Base-by-base conservation (phyloP, 1,140 invertebrate species). In the Ooceraea biroi region DNA sequence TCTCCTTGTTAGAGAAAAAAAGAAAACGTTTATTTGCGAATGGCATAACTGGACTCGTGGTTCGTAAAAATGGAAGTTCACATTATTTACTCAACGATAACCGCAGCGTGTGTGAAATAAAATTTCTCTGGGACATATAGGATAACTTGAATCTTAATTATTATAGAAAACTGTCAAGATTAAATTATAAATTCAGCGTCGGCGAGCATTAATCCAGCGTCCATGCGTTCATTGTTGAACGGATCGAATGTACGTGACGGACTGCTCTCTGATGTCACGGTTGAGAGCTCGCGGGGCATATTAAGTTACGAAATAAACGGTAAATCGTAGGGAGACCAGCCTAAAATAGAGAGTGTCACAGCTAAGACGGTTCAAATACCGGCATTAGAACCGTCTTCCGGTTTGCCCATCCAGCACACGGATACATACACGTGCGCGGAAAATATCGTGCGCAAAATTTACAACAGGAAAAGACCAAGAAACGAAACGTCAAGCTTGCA, bases 261-360 rank as follows among this genome's bases (percentile, higher is more conserved):
- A 87, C 83, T 48, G 30, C 66, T 86, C 86, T 55, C 71, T 68
- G 50, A 78, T 36, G 46, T 61, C 66, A 55, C 50, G 72, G 71
- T 88, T 46, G 63, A 87, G 50, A 84, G 76, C 76, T 85, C 60
- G 52, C 72, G 66, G 83, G 61, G 36, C 73, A 88, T 83, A 88
- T 88, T 83, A 61, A 88, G 61, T 88, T 88, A 88, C 86, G 86
- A 85, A 88, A 88, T 88, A 50, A 88, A 88, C 77, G 77, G 78
- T 88, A 88, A 88, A 85, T 76, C 68, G 73, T 83, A 78, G 60
- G 71, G 60, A 85, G 72, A 88, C 60, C 60, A 44, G 66, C 68
- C 68, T 50, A 88, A 88, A 88, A 88, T 85, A 88, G 86, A 77
- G 50, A 88, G 76, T 82, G 58, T 60, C 69, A 66, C 83, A 41